Evolutionary conservation across 2,888 invertebrate genomes (phyloP), one percentile per base, ranked within the genome.

Genomic region (Hemaris fuciformis): DNA sequence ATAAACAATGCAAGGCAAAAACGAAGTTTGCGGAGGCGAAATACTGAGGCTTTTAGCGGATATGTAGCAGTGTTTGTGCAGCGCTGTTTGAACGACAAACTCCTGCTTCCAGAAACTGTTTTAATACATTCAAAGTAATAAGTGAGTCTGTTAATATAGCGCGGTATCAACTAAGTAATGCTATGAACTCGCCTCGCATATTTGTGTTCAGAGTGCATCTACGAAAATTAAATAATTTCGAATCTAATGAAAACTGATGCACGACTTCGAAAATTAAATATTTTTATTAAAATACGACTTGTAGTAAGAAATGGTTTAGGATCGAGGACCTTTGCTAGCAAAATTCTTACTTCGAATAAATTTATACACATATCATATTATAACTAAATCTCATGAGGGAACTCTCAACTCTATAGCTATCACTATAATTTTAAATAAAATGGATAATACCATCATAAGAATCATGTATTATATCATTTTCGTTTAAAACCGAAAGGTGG

Each of bases 1-100:
- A 53, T 53, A 53, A 53, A 53, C 53, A 53, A 53, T 31, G 53
- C 53, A 53, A 53, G 18, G 27, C 53, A 53, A 53, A 53, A 53
- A 53, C 48, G 48, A 53, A 53, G 27, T 53, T 53, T 53, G 48
- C 48, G 48, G 48, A 25, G 48, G 48, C 48, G 27, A 53, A 48
- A 31, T 18, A 18, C 53, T 31, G 27, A 53, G 15, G 53, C 53
- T 53, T 31, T 53, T 53, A 53, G 53, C 27, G 27, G 53, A 53
- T 53, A 10, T 18, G 18, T 53, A 53, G 27, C 18, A 53, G 53
- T 31, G 31, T 53, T 53, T 53, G 53, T 53, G 15, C 53, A 27
- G 4, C 31, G 31, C 27, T 53, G 53, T 53, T 53, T 53, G 53
- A 53, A 48, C 48, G 27, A 48, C 48, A 48, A 53, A 53, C 53